These are phyloP conservation scores for Aleiodes sp. DNA, from an alignment of 1,140 invertebrate genomes.

Conservation along the genomic window DNA sequence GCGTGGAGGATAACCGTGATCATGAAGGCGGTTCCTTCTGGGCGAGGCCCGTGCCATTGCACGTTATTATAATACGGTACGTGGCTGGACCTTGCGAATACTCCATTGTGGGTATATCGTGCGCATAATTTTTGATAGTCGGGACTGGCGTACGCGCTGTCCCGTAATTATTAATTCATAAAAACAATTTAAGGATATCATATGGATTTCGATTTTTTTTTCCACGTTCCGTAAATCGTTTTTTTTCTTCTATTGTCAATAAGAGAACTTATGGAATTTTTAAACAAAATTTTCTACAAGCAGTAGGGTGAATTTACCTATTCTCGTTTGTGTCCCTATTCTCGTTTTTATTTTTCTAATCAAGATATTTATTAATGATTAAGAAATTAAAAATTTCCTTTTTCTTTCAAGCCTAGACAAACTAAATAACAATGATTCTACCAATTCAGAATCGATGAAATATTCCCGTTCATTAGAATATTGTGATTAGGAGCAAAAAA, in stretches of 20 bases:
- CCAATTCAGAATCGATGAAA: no score
- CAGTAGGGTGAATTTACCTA: no score
- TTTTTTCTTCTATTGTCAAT: not conserved
- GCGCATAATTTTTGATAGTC: slow-evolving; percentile 68
- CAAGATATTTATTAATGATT: no score
- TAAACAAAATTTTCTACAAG: no score
- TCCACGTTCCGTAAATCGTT: not conserved
- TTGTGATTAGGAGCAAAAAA: no score
- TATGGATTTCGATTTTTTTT: not conserved
- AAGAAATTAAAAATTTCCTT: no score
- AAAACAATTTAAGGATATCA: not conserved
- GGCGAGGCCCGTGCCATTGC: slow-evolving; percentile 70
- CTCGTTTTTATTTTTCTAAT: no score
- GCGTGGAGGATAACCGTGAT: slow-evolving; percentile 67
- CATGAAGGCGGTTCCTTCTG: slow-evolving; percentile 69
- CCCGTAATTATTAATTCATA: slow-evolving; percentile 41
- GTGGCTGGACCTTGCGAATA: slow-evolving; percentile 70
- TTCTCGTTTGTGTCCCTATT: no score
- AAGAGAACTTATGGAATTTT: no score
- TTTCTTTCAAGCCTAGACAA: no score
- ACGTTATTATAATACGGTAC: slow-evolving; percentile 60
- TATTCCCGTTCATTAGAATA: no score
- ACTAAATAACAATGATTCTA: no score
- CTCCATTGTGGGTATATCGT: slow-evolving; percentile 66
- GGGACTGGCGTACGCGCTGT: slow-evolving; percentile 67